These are phyloP conservation scores for Panopea generosa DNA, from an alignment of 2,888 invertebrate genomes.

Conservation along the genomic window DNA sequence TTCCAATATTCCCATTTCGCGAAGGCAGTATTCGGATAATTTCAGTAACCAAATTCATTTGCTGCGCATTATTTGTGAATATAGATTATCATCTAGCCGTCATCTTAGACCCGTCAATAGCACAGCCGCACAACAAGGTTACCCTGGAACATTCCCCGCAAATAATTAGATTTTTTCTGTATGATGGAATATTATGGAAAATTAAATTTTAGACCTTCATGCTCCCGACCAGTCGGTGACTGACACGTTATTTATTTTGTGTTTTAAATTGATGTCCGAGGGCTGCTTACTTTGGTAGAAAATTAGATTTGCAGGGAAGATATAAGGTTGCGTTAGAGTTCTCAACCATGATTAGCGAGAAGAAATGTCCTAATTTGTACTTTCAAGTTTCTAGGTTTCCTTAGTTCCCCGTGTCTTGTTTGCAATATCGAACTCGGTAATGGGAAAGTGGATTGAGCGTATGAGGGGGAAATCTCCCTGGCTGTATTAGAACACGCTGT, in stretches of 20 bases:
- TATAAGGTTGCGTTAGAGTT: constrained; percentile 46
- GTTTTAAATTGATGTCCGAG: constrained; percentile 62
- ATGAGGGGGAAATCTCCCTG: too few species aligned
- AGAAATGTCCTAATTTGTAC: constrained; percentile 50
- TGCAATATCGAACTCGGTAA: too few species aligned
- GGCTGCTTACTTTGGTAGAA: constrained; percentile 45
- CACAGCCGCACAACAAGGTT: constrained; percentile 43
- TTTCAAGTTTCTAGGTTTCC: constrained; percentile 1
- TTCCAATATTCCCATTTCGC: constrained; percentile 54
- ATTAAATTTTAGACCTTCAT: constrained; percentile 62
- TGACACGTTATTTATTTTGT: constrained; percentile 64
- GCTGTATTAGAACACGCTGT: too few species aligned
- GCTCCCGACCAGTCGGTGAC: constrained; percentile 53
- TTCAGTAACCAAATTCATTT: constrained; percentile 63
- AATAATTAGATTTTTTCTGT: constrained; percentile 60
- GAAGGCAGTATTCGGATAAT: constrained; percentile 52
- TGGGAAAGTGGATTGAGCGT: too few species aligned
- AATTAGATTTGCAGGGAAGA: constrained; percentile 61
- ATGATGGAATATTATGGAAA: constrained; percentile 65
- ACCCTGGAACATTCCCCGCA: constrained; percentile 15
- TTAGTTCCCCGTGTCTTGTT: too few species aligned
- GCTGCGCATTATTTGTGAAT: constrained; percentile 55
- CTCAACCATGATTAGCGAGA: constrained; percentile 48
- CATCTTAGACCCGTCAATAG: constrained; percentile 29
- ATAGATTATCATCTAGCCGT: constrained; percentile 41